Evolutionary conservation across 2,888 invertebrate genomes (phyloP).

Genomic region (Eupithecia insigniata): DNA sequence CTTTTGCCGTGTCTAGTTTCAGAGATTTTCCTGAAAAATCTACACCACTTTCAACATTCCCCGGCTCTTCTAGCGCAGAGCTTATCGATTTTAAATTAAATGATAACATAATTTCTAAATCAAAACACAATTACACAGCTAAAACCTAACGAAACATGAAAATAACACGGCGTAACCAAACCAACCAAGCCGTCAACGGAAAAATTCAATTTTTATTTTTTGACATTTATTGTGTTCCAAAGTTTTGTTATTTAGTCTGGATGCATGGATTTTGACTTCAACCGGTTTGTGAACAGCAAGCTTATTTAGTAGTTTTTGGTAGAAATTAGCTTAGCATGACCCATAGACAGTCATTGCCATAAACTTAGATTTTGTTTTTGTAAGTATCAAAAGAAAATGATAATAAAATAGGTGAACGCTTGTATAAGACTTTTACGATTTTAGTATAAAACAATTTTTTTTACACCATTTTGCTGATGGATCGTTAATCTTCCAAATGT

Average conservation of each 20-base stretch:
- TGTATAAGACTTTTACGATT: too few species aligned
- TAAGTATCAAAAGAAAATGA: too few species aligned
- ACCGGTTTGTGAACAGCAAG: background rate
- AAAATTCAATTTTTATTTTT: conserved; percentile 58
- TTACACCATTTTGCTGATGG: too few species aligned
- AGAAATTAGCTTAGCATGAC: background rate
- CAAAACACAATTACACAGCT: conserved; percentile 30
- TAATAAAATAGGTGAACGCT: too few species aligned
- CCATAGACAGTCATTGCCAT: too few species aligned
- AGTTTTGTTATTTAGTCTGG: background rate
- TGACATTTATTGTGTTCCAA: background rate
- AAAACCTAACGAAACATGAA: conserved; percentile 48
- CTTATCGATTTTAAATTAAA: conserved; percentile 85
- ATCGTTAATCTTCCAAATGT: too few species aligned
- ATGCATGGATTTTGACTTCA: background rate
- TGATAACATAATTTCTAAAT: conserved; percentile 67
- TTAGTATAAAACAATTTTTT: too few species aligned
- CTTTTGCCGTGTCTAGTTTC: conserved; percentile 90
- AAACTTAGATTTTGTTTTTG: too few species aligned
- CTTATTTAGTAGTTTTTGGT: background rate
- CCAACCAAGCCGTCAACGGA: conserved; percentile 55
- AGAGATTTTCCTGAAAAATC: conserved; percentile 92
- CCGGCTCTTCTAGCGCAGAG: conserved; percentile 74
- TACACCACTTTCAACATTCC: conserved; percentile 84
- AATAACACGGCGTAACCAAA: conserved; percentile 44